Conservation (phyloP, 2,797 vertebrate species). For the Rhadinocentrus ornatus region DNA sequence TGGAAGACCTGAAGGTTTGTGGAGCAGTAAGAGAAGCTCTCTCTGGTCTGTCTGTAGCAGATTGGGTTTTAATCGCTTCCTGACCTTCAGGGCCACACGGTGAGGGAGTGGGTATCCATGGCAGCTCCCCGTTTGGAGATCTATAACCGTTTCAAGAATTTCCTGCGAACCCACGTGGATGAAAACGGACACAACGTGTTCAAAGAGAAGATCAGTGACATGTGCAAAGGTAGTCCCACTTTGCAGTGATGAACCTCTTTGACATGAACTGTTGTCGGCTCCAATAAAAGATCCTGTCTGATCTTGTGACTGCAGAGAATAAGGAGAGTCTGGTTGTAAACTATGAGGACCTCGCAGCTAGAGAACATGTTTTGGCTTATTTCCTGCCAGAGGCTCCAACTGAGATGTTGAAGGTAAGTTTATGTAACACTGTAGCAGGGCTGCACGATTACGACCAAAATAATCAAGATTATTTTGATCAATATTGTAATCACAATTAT, state of each 20-base stretch:
- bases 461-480: too few relatives aligned
- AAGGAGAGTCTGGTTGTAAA: slow-evolving; percentile 95
- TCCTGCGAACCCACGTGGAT: slow-evolving; percentile 95
- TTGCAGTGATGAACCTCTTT: accelerated
- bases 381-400: slow-evolving; percentile 95
- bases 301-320: slow-evolving; percentile 85
- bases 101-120: slow-evolving; percentile 98
- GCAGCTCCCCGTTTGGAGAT: slow-evolving; percentile 94
- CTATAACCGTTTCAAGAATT: slow-evolving; percentile 98
- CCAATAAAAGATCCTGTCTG: not conserved
- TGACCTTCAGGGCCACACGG: slow-evolving; percentile 86
- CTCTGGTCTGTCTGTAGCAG: too few relatives aligned
- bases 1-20: slow-evolving; percentile 94
- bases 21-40: not conserved
- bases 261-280: not conserved
- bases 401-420: slow-evolving; percentile 92
- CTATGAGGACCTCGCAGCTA: slow-evolving; percentile 94
- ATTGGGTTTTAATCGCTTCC: not conserved
- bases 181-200: slow-evolving; percentile 97
- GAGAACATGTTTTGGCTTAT: slow-evolving; percentile 96
- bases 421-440: too few relatives aligned
- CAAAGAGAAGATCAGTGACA: slow-evolving; percentile 98
- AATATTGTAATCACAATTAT: too few relatives aligned
- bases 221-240: slow-evolving; percentile 92
- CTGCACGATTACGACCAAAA: too few relatives aligned